These are phyloP conservation scores for Magallana gigas DNA, from an alignment of 1,140 invertebrate genomes.

Conservation along the genomic window DNA sequence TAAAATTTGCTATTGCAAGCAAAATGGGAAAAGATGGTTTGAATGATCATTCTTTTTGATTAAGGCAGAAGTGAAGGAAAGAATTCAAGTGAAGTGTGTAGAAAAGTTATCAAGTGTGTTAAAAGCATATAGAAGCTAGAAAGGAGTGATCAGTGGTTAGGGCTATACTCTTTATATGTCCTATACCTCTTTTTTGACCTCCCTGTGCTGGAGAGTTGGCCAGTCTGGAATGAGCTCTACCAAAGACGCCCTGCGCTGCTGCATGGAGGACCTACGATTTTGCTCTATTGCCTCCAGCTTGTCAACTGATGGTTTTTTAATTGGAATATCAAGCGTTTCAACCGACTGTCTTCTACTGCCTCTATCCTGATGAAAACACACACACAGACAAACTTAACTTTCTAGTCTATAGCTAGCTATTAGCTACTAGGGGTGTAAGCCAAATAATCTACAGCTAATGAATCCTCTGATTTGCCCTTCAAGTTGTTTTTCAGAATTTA, in stretches of 20 bases:
- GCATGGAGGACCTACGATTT: slow-evolving; percentile 79
- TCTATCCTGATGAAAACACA: slow-evolving; percentile 39
- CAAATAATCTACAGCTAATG: neutral
- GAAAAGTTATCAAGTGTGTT: neutral
- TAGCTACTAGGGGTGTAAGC: slow-evolving; percentile 1
- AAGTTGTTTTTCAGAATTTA: too few relatives aligned
- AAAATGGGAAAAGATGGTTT: too few relatives aligned
- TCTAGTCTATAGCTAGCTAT: neutral
- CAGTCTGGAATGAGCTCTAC: slow-evolving; percentile 97
- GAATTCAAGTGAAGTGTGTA: neutral
- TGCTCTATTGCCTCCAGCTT: slow-evolving; percentile 75
- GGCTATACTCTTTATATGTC: neutral
- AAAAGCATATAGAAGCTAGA: slow-evolving; percentile 14
- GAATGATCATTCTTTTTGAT: too few relatives aligned
- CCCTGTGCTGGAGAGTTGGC: slow-evolving; percentile 89
- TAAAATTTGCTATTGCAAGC: too few relatives aligned
- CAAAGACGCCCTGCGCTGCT: slow-evolving; percentile 89
- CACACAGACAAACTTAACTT: slow-evolving; percentile 23
- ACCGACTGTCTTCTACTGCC: slow-evolving; percentile 71
- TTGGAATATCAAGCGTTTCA: slow-evolving; percentile 69
- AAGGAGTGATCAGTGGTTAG: neutral
- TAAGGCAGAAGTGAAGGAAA: slow-evolving; percentile 24
- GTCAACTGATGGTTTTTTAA: slow-evolving; percentile 70
- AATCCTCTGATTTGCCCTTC: neutral
- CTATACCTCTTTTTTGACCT: slow-evolving; percentile 79